Conservation (phyloP, 1,140 invertebrate genomes). For the Berghia stephanieae region DNA sequence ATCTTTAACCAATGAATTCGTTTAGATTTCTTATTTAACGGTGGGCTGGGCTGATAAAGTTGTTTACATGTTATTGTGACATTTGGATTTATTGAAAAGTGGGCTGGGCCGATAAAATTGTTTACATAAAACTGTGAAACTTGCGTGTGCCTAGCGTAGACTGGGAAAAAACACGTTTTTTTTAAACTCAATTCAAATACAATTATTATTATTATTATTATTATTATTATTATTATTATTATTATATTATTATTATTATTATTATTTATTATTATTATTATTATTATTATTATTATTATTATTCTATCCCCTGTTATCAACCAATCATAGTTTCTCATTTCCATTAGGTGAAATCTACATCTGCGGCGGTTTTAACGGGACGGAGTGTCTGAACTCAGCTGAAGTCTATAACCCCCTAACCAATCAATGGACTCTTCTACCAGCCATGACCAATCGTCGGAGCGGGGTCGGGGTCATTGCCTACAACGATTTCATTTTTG, state of each 20-base stretch:
- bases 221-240: background rate
- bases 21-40: no score
- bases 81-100: no score
- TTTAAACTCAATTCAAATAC: no score
- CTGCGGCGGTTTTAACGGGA: constrained; percentile 88
- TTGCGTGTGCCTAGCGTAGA: no score
- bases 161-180: no score
- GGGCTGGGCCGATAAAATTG: no score
- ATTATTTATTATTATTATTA: background rate
- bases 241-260: background rate
- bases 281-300: background rate
- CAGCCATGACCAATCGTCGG: constrained; percentile 78
- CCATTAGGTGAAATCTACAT: constrained; percentile 48
- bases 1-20: no score
- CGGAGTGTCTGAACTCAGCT: constrained; percentile 82
- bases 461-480: constrained; percentile 59
- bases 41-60: no score
- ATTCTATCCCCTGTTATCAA: background rate
- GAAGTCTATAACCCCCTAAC: constrained; percentile 85
- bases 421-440: constrained; percentile 87
- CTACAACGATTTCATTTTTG: constrained; percentile 70
- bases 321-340: background rate
- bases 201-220: background rate
- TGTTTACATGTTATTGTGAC: no score
- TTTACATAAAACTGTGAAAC: no score